Evolutionary conservation across 64 coral and sea anemone species (phyloP).

Genomic region (Hydrozoanthus tunicans): DNA sequence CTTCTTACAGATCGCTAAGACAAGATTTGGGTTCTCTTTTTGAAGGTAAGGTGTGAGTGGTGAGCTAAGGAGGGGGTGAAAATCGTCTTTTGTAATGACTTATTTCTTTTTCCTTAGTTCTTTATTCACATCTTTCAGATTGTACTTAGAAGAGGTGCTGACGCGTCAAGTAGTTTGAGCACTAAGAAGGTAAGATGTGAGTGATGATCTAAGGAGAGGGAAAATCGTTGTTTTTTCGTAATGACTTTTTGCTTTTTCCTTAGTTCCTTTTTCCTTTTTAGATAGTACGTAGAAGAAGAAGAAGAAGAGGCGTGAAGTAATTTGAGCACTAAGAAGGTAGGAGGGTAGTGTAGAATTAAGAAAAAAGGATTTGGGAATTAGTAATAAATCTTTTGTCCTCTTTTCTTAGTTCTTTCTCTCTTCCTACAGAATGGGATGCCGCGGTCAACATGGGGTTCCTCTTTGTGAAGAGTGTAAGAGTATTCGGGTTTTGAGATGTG

Average conservation of each 20-base stretch:
- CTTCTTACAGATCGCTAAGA: background rate
- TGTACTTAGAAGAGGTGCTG: no score
- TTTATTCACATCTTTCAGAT: no score
- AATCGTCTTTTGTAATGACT: background rate
- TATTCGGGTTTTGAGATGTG: no score
- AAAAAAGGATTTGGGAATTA: no score
- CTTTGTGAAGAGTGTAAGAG: no score
- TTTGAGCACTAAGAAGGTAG: no score
- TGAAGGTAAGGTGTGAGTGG: conserved; percentile 3
- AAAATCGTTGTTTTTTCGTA: background rate
- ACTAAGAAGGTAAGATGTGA: no score
- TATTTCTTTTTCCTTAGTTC: no score
- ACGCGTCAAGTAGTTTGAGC: no score
- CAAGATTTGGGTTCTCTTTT: background rate
- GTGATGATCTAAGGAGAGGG: no score
- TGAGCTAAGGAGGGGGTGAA: background rate
- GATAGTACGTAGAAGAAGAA: background rate
- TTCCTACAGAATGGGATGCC: conserved; percentile 1
- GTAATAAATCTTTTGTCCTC: background rate
- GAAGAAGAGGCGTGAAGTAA: background rate
- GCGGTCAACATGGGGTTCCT: background rate
- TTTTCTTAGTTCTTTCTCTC: conserved; percentile 7
- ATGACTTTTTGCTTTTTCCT: background rate
- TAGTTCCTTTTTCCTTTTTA: background rate
- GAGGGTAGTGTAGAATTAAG: no score